A percentile compares a stretch with the other conserved stretches of the same genome.
Evolutionary conservation across 1,140 invertebrate species (phyloP).

Genomic region (Aethina tumida): DNA sequence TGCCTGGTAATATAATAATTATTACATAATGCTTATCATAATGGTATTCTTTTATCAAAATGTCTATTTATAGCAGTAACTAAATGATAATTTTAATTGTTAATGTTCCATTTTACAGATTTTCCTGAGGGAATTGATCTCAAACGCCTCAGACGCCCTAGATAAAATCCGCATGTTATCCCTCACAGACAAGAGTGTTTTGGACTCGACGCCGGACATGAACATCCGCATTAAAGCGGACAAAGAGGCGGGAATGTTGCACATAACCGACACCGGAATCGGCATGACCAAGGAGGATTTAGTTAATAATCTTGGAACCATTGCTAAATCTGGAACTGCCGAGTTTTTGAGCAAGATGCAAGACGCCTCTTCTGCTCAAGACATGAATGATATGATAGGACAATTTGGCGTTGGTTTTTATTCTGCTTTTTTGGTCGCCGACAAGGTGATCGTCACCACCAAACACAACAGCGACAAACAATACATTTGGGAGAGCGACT

Average conservation of each 20-base stretch:
- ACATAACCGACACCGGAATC: constrained; percentile 94
- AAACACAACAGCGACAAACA: constrained; percentile 95
- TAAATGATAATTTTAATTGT: constrained; percentile 6
- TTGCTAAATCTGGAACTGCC: constrained; percentile 98
- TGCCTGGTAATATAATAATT: neutral
- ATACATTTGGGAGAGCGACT: constrained; percentile 97
- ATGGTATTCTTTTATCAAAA: neutral
- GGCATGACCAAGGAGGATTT: constrained; percentile 97
- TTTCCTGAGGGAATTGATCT: constrained; percentile 93
- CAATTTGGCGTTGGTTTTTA: constrained; percentile 99
- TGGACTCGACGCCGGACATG: constrained; percentile 73
- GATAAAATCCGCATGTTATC: constrained; percentile 92
- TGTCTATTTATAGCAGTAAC: neutral
- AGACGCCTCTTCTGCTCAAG: constrained; percentile 50
- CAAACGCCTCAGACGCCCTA: constrained; percentile 91
- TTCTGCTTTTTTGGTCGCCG: constrained; percentile 91
- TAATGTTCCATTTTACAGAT: constrained; percentile 52
- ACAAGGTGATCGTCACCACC: constrained; percentile 83
- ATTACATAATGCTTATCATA: neutral
- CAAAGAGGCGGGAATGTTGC: constrained; percentile 87
- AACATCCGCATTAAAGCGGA: constrained; percentile 93
- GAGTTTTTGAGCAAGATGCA: constrained; percentile 95
- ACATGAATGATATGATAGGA: constrained; percentile 80
- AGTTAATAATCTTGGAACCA: constrained; percentile 95
- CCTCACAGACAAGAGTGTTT: constrained; percentile 71